Evolutionary conservation across 2,888 invertebrate genomes (phyloP).

Genomic region (Globia sparganii): DNA sequence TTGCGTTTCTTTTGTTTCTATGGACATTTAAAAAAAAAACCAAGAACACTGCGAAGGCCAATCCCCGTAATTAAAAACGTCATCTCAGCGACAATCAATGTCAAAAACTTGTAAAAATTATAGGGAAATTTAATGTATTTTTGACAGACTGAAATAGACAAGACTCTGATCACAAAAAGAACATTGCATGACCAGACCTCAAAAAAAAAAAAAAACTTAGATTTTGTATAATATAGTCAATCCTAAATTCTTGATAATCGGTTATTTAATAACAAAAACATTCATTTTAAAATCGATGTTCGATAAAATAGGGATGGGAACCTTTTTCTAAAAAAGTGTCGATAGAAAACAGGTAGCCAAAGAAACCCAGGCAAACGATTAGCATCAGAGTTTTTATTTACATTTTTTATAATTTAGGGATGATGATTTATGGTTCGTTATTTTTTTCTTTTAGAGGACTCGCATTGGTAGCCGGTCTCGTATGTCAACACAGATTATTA

Average conservation of each 20-base stretch:
- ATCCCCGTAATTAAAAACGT: too few relatives aligned
- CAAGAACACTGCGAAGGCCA: too few relatives aligned
- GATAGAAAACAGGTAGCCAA: constrained; percentile 80
- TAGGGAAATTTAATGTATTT: too few relatives aligned
- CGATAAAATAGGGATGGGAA: neutral
- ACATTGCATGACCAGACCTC: accelerated
- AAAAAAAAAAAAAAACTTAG: too few relatives aligned
- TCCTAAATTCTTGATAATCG: neutral
- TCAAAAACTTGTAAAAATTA: too few relatives aligned
- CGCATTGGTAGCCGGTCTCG: constrained; percentile 71
- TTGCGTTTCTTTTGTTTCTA: neutral
- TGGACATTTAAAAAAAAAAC: neutral
- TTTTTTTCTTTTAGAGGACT: constrained; percentile 68
- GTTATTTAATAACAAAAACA: constrained; percentile 21
- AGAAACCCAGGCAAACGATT: constrained; percentile 81
- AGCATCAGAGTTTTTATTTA: constrained; percentile 72
- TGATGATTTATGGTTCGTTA: constrained; percentile 76
- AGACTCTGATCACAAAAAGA: neutral
- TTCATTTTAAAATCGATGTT: constrained; percentile 18
- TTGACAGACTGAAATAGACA: too few relatives aligned
- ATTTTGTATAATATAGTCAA: neutral
- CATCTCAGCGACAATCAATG: too few relatives aligned
- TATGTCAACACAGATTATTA: constrained; percentile 76
- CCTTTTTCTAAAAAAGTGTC: constrained; percentile 45
- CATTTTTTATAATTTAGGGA: constrained; percentile 74